Evolutionary conservation across 2,113 vertebrate genomes (phyloP), one percentile per base, ranked within the genome.

Genomic region (Hassar affinis): DNA sequence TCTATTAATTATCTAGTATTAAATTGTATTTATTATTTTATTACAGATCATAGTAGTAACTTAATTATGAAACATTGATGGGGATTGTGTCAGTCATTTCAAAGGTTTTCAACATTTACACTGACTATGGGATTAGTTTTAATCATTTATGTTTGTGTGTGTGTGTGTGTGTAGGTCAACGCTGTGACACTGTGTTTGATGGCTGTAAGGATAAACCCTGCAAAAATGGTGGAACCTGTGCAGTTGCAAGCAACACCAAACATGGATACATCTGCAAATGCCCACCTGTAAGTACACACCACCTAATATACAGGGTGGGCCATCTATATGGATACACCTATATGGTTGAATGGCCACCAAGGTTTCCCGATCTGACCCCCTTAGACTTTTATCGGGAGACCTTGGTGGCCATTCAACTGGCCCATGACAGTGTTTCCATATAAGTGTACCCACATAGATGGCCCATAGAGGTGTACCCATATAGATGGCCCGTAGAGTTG

Each of bases 241-340:
- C 97, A 0, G 97, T 99, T 0, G 97, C 97, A 64, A 95, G 96
- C 87, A 99, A 99, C 92, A 99, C 96, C 0, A 95, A 95, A 57
- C 94, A 96, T 0, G 98, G 98, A 22, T 99, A 97, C 94, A 97
- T 99, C 94, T 99, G 98, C 93, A 96, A 93, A 71, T 99, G 98
- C 74, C 97, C 96, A 2, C 93, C 94, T 85, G 98, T 99, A 89
- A 88, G 97, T 94, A 35, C 47, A 57, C 30, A 14, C 54, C 1
- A 77, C 4, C 0, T 52, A 18, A n/a, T n/a, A n/a, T n/a, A n/a
- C n/a, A n/a, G n/a, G n/a, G n/a, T n/a, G n/a, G n/a, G n/a, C n/a
- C n/a, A n/a, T n/a, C n/a, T n/a, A n/a, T n/a, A n/a, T n/a, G n/a
- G n/a, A n/a, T n/a, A n/a, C n/a, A n/a, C n/a, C n/a, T n/a, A n/a